Evolutionary conservation across 2,113 vertebrate species (phyloP).

Genomic region (Manacus vitellinus): DNA sequence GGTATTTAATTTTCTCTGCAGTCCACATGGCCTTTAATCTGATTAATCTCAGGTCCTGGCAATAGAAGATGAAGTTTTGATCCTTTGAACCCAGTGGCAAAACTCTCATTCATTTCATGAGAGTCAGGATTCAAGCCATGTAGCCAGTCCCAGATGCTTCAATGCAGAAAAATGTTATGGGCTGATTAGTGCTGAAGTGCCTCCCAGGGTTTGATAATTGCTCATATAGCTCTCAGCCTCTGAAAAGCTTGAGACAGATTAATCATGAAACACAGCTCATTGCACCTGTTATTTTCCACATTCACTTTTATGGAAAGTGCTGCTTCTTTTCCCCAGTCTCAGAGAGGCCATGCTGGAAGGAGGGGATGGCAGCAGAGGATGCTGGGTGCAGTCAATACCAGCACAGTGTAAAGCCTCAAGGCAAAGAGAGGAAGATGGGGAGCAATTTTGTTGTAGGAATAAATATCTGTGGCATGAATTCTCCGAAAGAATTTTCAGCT

Average conservation of each 20-base stretch:
- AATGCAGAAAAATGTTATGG: not conserved
- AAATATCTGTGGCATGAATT: not conserved
- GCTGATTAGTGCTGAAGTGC: conserved; percentile 28
- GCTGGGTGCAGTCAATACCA: not conserved
- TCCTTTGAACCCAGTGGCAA: not conserved
- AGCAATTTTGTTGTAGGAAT: not conserved
- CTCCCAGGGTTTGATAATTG: conserved; percentile 3
- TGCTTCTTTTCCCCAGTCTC: not conserved
- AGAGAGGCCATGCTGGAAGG: not conserved
- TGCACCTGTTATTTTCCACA: conserved; percentile 49
- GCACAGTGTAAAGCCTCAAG: not conserved
- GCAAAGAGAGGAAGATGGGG: not conserved
- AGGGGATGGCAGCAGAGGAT: not conserved
- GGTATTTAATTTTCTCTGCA: conserved; percentile 36
- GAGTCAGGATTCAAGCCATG: not conserved
- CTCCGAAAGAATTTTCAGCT: not conserved
- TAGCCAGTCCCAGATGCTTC: conserved; percentile 2
- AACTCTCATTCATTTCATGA: not conserved
- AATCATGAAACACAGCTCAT: conserved; percentile 34
- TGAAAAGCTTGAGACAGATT: not conserved
- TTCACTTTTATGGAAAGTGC: not conserved
- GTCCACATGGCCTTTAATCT: conserved; percentile 19
- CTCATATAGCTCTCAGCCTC: conserved; percentile 5
- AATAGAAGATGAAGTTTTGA: conserved; percentile 5
- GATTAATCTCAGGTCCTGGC: not conserved